phyloP scores from a whole-genome alignment of 2,797 vertebrate species.

The Chloroceryle amazona region DNA sequence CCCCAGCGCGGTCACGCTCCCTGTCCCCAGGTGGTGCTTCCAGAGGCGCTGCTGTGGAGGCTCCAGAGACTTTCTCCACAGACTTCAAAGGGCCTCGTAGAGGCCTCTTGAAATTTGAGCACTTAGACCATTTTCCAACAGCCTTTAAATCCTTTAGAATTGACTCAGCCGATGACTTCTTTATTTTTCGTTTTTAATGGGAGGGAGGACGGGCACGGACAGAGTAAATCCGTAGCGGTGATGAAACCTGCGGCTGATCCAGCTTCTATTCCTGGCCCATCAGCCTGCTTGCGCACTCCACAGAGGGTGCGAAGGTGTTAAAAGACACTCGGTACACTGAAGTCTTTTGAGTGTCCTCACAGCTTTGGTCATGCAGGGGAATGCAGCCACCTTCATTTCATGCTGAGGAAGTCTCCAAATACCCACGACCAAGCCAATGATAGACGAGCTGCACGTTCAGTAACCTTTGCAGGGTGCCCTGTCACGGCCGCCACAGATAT shows the following conservation, averaged over 20 bases:
- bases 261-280: background rate
- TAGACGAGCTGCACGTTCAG: background rate
- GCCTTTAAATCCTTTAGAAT: background rate
- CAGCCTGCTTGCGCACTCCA: background rate
- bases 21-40: background rate
- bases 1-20: background rate
- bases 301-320: background rate
- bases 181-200: background rate
- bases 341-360: background rate
- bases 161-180: background rate
- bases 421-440: background rate
- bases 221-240: background rate
- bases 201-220: background rate
- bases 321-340: background rate
- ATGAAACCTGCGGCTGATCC: background rate
- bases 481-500: background rate
- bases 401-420: conserved; percentile 10
- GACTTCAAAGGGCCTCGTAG: background rate
- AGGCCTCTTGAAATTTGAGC: background rate
- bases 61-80: background rate
- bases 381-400: background rate
- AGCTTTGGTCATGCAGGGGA: background rate
- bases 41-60: rapidly evolving
- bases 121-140: background rate
- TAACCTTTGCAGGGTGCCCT: background rate